Conservation (phyloP, 2,797 vertebrate species). For the Prionace glauca region DNA sequence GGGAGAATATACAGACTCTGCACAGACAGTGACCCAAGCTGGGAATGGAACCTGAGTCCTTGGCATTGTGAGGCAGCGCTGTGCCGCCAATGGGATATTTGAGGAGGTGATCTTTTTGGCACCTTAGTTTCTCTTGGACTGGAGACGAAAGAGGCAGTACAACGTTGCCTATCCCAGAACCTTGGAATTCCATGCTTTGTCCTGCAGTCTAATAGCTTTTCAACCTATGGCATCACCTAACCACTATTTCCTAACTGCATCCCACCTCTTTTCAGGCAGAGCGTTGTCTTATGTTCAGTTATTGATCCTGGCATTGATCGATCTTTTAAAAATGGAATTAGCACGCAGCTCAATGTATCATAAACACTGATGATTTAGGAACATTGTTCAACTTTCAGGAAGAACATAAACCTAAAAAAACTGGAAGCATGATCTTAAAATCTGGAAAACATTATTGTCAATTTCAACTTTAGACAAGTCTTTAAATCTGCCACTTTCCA, state of each 20-base stretch:
- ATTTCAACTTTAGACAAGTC: not conserved
- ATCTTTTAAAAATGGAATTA: not conserved
- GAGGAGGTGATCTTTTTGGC: not conserved
- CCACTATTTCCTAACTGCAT: not conserved
- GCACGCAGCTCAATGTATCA: not conserved
- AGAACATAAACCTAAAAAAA: not conserved
- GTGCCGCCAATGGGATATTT: too few species aligned
- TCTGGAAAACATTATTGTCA: not conserved
- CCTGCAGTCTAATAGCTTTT: not conserved
- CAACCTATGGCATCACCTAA: not conserved
- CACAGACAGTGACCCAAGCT: too few species aligned
- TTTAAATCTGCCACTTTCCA: not conserved
- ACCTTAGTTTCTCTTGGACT: not conserved
- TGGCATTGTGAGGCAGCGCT: too few species aligned
- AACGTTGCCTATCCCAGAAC: not conserved
- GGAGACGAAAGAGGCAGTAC: not conserved
- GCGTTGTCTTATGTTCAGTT: not conserved
- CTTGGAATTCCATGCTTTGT: not conserved
- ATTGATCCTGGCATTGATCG: not conserved
- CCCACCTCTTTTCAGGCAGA: not conserved
- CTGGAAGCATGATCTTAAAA: not conserved
- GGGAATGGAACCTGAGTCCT: too few species aligned
- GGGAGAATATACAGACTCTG: too few species aligned
- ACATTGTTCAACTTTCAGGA: not conserved
- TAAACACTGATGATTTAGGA: not conserved